These are phyloP conservation scores for Cariama cristata DNA, from an alignment of 2,113 vertebrate species.

Conservation along the genomic window DNA sequence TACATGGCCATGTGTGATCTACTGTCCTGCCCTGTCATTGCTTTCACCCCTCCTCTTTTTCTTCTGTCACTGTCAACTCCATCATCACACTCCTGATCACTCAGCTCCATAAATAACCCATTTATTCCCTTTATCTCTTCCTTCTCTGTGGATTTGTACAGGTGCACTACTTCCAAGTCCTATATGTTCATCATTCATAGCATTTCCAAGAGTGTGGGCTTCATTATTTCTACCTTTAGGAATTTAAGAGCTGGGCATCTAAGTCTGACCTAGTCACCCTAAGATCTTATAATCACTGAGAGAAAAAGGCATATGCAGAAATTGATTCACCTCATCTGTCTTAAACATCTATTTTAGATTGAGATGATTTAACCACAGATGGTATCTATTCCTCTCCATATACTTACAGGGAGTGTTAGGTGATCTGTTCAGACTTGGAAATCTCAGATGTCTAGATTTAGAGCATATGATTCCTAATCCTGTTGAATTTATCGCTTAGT, in stretches of 20 bases:
- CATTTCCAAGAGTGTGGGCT: background rate
- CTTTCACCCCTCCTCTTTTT: conserved; percentile 16
- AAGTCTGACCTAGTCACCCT: background rate
- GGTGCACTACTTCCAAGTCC: background rate
- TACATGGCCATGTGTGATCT: background rate
- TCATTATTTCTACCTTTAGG: background rate
- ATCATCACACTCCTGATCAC: background rate
- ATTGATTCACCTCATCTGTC: background rate
- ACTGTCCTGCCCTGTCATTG: background rate
- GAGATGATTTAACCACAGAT: background rate
- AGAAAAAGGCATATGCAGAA: background rate
- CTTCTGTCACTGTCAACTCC: background rate
- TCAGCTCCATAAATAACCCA: conserved; percentile 12
- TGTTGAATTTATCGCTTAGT: background rate
- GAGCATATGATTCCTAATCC: background rate
- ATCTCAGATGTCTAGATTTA: background rate
- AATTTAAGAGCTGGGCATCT: background rate
- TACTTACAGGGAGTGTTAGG: background rate
- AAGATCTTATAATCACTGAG: background rate
- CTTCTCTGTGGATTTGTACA: background rate
- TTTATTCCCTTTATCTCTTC: background rate
- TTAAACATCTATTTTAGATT: background rate
- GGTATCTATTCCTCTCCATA: background rate
- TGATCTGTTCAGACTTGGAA: background rate
- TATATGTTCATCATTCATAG: background rate